These are phyloP conservation scores for Guaruba guarouba DNA, from an alignment of 2,113 vertebrate genomes.

Conservation along the genomic window DNA sequence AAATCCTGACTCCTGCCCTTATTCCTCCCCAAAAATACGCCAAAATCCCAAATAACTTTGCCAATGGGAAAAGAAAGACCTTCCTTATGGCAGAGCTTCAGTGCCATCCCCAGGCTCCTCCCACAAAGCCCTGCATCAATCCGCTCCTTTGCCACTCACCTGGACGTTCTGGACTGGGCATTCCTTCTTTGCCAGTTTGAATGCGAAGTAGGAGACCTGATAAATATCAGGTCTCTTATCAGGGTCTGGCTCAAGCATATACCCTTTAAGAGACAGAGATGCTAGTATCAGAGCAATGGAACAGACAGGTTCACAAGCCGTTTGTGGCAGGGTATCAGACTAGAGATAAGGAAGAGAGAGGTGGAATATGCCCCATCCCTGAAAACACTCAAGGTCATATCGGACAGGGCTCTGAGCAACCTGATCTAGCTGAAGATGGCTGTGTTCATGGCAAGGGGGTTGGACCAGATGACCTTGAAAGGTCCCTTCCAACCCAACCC, in stretches of 20 bases:
- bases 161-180: slow-evolving; percentile 89
- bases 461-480: neutral
- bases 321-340: neutral
- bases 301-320: neutral
- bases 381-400: rapidly evolving
- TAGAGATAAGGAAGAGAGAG: neutral
- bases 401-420: rapidly evolving
- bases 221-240: slow-evolving; percentile 96
- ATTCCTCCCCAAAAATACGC: neutral
- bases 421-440: neutral
- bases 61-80: neutral
- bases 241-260: slow-evolving; percentile 97
- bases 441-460: neutral
- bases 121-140: neutral
- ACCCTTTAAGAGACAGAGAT: slow-evolving; percentile 72
- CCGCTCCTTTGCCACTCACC: slow-evolving; percentile 72
- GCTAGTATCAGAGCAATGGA: neutral
- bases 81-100: neutral
- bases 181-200: slow-evolving; percentile 88
- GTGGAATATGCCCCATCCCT: neutral
- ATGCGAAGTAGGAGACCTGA: slow-evolving; percentile 95
- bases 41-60: neutral
- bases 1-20: neutral
- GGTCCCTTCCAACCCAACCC: neutral
- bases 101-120: neutral